Evolutionary conservation across 2,797 vertebrate species (phyloP).

Genomic region (Ficedula albicollis): DNA sequence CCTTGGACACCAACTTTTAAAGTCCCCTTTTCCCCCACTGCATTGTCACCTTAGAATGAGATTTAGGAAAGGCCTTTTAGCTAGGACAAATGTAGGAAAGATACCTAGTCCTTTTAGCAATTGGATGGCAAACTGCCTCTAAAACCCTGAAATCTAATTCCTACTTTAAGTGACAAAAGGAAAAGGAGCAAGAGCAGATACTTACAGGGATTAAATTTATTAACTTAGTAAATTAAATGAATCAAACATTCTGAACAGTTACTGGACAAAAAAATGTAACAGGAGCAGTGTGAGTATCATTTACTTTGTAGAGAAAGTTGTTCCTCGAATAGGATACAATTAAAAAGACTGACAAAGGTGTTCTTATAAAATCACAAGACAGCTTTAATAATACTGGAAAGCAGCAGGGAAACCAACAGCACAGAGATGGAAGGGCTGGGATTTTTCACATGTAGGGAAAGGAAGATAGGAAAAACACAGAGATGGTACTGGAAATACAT

Average conservation of each 20-base stretch:
- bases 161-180: not conserved
- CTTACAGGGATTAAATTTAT: not conserved
- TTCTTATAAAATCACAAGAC: not conserved
- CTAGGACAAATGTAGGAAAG: not conserved
- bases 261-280: not conserved
- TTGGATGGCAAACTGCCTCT: not conserved
- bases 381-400: not conserved
- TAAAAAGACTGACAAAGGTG: not conserved
- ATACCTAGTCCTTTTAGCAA: not conserved
- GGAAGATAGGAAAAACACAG: not conserved
- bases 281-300: not conserved
- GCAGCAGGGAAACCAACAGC: not conserved
- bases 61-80: not conserved
- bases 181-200: not conserved
- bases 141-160: not conserved
- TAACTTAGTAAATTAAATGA: not conserved
- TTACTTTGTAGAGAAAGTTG: not conserved
- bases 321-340: not conserved
- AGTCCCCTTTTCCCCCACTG: not conserved
- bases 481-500: not conserved
- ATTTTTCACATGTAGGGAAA: not conserved
- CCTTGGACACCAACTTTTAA: not conserved
- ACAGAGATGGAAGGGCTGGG: not conserved
- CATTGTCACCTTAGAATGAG: not conserved
- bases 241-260: not conserved